Evolutionary conservation across 2,888 invertebrate genomes (phyloP).

Genomic region (Eupeodes latifasciatus): DNA sequence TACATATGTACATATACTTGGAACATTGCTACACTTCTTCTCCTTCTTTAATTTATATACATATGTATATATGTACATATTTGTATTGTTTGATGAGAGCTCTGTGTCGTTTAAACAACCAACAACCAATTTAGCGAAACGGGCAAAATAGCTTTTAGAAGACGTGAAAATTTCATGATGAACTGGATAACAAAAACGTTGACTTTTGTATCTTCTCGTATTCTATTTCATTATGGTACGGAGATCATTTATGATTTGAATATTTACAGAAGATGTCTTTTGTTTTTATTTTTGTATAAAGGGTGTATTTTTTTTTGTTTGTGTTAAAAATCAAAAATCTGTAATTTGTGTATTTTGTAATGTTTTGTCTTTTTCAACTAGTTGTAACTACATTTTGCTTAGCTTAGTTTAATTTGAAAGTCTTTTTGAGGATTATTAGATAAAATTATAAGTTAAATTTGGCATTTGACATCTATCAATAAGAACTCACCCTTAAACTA

Average conservation of each 20-base stretch:
- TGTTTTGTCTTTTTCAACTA: too few species aligned
- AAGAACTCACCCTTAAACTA: too few species aligned
- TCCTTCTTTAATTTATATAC: too few species aligned
- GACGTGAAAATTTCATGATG: constrained; percentile 43
- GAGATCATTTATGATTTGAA: constrained; percentile 55
- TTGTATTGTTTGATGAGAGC: constrained; percentile 40
- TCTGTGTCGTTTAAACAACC: not conserved
- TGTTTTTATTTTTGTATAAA: not conserved
- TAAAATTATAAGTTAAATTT: too few species aligned
- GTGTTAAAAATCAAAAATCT: too few species aligned
- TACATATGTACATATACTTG: constrained; percentile 42
- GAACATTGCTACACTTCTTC: not conserved
- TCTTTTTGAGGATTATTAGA: too few species aligned
- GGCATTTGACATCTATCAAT: too few species aligned
- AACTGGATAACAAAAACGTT: constrained; percentile 50
- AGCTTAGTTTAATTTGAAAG: too few species aligned
- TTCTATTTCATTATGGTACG: not conserved
- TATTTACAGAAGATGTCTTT: not conserved
- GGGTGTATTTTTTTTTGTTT: not conserved
- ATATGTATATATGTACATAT: not conserved
- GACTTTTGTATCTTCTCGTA: constrained; percentile 22
- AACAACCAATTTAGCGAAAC: not conserved
- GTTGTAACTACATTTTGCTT: too few species aligned
- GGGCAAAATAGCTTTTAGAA: constrained; percentile 13
- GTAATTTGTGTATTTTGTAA: too few species aligned